Percentiles rank a stretch among this genome's conserved stretches.
Conservation (phyloP, 2,888 invertebrate genomes). For the Geotrupes spiniger region DNA sequence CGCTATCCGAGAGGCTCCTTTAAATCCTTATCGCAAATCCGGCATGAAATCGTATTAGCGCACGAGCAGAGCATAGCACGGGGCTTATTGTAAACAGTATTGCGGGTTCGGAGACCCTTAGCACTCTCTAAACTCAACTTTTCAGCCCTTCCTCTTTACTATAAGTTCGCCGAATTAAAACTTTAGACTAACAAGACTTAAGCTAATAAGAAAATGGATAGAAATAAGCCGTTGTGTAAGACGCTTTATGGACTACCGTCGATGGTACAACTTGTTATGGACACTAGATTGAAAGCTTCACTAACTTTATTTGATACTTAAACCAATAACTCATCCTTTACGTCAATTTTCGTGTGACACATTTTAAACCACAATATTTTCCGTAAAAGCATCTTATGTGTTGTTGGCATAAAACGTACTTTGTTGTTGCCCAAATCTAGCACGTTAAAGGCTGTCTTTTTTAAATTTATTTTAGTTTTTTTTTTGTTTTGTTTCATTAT, state of each 20-base stretch:
- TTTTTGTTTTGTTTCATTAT: no score
- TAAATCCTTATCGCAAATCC: conserved; percentile 65
- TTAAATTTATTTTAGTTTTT: no score
- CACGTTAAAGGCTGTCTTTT: no score
- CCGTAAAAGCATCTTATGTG: no score
- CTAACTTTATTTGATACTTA: no score
- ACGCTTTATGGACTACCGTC: conserved; percentile 37
- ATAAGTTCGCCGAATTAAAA: conserved; percentile 61
- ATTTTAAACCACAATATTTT: no score
- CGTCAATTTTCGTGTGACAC: no score
- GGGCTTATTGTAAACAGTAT: conserved; percentile 52
- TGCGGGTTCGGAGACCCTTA: conserved; percentile 51
- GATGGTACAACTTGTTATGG: no score
- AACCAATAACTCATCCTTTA: no score
- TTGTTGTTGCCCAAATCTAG: no score
- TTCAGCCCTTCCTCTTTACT: conserved; percentile 46
- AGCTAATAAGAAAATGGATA: conserved; percentile 53
- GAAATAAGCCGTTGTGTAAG: conserved; percentile 53
- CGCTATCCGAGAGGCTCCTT: conserved; percentile 44
- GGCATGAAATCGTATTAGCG: conserved; percentile 66
- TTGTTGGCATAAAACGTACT: no score
- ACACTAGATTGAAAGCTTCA: no score
- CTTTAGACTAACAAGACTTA: conserved; percentile 61
- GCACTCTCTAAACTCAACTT: conserved; percentile 48
- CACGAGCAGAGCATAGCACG: conserved; percentile 46